A percentile compares a stretch with the other conserved stretches of the same genome.
Evolutionary conservation across 2,797 vertebrate species (phyloP).

Genomic region (Thaleichthys pacificus): DNA sequence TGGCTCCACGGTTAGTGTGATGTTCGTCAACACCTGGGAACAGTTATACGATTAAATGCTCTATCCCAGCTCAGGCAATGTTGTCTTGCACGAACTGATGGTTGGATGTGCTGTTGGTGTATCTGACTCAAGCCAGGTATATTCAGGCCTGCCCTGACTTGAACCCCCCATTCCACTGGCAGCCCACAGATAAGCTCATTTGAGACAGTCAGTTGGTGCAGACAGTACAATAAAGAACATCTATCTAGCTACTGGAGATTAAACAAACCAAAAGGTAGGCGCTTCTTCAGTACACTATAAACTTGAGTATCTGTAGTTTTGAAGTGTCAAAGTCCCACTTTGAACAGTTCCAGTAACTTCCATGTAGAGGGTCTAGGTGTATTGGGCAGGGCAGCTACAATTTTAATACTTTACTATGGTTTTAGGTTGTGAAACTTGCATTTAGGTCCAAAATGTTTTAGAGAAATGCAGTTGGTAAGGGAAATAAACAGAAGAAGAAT

Average conservation of each 20-base stretch:
- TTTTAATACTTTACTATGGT: too few species aligned
- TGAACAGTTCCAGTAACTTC: too few species aligned
- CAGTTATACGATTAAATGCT: not conserved
- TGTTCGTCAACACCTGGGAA: not conserved
- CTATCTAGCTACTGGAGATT: too few species aligned
- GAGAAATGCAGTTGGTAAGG: too few species aligned
- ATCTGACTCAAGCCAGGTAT: not conserved
- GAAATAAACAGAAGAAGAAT: too few species aligned
- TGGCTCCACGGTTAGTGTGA: not conserved
- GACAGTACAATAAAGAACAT: not conserved
- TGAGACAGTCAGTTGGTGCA: not conserved
- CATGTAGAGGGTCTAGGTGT: too few species aligned
- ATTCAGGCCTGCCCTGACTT: conserved; percentile 14
- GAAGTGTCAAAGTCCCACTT: too few species aligned
- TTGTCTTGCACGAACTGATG: not conserved
- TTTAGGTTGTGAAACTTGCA: too few species aligned
- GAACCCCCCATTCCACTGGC: not conserved
- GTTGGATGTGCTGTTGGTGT: not conserved
- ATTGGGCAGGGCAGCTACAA: too few species aligned
- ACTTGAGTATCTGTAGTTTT: too few species aligned
- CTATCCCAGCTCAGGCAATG: not conserved
- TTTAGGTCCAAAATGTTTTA: too few species aligned
- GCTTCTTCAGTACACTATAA: not conserved
- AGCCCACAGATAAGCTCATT: not conserved
- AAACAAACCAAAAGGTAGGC: conserved; percentile 11